A percentile compares a stretch with the other conserved stretches of the same genome.
Conservation (phyloP, 2,888 invertebrate genomes). For the Kryphioiulus occultus region DNA sequence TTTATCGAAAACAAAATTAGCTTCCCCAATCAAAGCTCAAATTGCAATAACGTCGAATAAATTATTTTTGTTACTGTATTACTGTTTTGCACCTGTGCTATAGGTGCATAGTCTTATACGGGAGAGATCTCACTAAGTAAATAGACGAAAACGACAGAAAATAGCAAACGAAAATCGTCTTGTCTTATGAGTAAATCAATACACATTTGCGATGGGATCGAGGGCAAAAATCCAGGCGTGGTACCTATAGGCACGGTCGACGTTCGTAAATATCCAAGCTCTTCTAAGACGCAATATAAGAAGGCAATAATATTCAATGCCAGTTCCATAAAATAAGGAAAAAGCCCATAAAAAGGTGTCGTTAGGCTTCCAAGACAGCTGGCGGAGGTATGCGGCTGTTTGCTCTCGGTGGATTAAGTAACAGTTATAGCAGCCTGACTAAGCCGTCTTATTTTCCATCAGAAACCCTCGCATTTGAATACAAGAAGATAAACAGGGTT, state of each 20-base stretch:
- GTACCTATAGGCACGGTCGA: not conserved
- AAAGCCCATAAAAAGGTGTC: not conserved
- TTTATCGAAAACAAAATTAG: no score
- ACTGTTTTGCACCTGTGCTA: not conserved
- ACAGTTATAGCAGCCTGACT: not conserved
- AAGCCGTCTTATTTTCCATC: not conserved
- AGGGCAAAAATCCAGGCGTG: constrained; percentile 14
- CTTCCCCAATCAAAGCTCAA: no score
- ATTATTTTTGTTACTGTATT: no score
- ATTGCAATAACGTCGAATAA: no score
- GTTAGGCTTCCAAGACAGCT: not conserved
- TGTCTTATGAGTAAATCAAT: not conserved
- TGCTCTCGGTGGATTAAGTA: not conserved
- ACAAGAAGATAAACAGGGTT: no score
- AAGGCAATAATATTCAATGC: not conserved
- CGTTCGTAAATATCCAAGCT: not conserved
- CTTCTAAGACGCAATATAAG: not conserved
- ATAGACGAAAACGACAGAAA: not conserved
- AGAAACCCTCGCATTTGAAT: not conserved
- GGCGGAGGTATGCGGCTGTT: not conserved
- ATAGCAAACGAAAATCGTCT: not conserved
- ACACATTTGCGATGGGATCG: not conserved
- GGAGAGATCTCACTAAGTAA: not conserved
- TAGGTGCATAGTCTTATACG: not conserved
- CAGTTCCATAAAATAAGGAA: not conserved